phyloP scores from a whole-genome alignment of 1,140 invertebrate species.

The Goniozus legneri region DNA sequence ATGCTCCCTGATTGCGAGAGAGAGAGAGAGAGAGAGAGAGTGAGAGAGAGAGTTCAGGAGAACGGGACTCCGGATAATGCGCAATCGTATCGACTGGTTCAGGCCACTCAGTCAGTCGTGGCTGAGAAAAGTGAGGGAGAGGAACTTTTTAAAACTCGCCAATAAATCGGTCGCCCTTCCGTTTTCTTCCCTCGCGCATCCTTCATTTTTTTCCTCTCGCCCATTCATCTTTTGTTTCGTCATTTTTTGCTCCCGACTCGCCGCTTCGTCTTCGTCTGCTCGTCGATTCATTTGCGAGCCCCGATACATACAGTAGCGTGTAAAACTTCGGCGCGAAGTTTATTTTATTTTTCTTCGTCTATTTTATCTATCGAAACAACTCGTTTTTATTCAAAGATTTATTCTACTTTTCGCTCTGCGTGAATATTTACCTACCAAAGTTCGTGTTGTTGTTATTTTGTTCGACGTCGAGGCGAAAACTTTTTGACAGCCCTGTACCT shows the following conservation, averaged over 20 bases:
- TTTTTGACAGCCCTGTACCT: too few species aligned
- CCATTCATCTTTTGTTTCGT: conserved; percentile 17
- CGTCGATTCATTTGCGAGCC: neutral
- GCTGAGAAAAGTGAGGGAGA: conserved; percentile 40
- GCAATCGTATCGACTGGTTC: conserved; percentile 12
- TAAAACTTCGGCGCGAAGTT: too few species aligned
- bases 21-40: too few species aligned
- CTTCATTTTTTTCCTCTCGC: conserved; percentile 1
- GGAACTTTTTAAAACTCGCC: conserved; percentile 40
- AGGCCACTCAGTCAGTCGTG: conserved; percentile 38
- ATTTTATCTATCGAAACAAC: too few species aligned
- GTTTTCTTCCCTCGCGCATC: conserved; percentile 7
- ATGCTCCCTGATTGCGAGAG: conserved; percentile 38
- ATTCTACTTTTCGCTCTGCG: too few species aligned
- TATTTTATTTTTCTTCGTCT: too few species aligned
- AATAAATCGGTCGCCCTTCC: conserved; percentile 45
- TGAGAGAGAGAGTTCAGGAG: conserved; percentile 10
- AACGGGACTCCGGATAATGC: neutral
- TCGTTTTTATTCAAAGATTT: too few species aligned
- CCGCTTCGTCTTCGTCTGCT: neutral
- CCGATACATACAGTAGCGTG: too few species aligned
- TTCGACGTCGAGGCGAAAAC: too few species aligned
- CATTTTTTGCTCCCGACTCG: conserved; percentile 16
- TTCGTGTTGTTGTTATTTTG: too few species aligned
- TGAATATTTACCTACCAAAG: too few species aligned